phyloP scores from a whole-genome alignment of 2,797 vertebrate genomes.

The Falco concolor region DNA sequence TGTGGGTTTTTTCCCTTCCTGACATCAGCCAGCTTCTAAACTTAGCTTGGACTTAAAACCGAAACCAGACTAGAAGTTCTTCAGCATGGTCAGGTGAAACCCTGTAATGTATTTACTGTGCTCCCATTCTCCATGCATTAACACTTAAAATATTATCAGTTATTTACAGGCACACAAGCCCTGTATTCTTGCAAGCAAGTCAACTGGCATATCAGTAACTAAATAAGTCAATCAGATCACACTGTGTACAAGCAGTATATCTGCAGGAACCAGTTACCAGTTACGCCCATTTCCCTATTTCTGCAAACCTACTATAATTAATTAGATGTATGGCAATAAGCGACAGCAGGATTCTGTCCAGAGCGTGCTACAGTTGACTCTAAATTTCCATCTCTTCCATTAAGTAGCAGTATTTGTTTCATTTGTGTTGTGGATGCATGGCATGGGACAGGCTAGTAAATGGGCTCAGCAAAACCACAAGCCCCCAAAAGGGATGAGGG shows the following conservation, averaged over 20 bases:
- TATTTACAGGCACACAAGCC: neutral
- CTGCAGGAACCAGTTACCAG: neutral
- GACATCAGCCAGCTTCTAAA: neutral
- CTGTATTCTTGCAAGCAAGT: neutral
- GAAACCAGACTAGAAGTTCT: neutral
- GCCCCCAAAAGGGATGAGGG: neutral
- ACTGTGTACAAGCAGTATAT: neutral
- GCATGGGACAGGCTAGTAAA: neutral
- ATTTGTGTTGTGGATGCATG: neutral
- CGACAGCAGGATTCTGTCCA: neutral
- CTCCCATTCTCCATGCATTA: neutral
- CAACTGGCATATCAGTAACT: neutral
- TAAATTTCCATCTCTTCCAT: neutral
- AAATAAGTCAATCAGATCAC: neutral
- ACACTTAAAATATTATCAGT: neutral
- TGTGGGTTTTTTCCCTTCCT: accelerated
- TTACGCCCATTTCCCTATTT: neutral
- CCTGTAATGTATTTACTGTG: neutral
- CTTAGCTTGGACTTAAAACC: neutral
- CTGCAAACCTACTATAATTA: neutral
- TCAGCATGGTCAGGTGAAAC: neutral
- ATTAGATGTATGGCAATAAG: neutral
- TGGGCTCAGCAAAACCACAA: neutral
- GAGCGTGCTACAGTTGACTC: neutral
- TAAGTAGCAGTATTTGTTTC: neutral